phyloP scores from a whole-genome alignment of 2,797 vertebrate species.

The Coregonus ussuriensis region DNA sequence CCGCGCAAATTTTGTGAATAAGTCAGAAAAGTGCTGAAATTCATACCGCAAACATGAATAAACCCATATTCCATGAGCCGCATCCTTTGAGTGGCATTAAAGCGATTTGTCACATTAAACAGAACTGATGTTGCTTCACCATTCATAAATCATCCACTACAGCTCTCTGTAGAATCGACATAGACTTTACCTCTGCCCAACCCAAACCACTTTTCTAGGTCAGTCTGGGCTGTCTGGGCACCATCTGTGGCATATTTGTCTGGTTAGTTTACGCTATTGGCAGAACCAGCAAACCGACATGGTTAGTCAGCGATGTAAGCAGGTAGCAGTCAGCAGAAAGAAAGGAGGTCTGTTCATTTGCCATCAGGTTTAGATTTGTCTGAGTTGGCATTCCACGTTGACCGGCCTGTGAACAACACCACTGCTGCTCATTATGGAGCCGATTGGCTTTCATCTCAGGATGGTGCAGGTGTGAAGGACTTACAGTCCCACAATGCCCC shows the following conservation, averaged over 20 bases:
- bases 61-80: background rate
- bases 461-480: constrained; percentile 48
- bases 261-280: constrained; percentile 19
- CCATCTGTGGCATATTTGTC: background rate
- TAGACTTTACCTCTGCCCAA: constrained; percentile 14
- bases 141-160: background rate
- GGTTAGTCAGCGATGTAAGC: constrained; percentile 39
- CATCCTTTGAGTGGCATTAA: background rate
- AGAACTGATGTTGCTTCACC: background rate
- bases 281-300: background rate
- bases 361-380: constrained; percentile 37
- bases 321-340: constrained; percentile 43
- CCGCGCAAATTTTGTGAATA: constrained; percentile 33
- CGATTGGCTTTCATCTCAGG: constrained; percentile 40
- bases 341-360: constrained; percentile 29
- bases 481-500: constrained; percentile 39
- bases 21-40: constrained; percentile 41
- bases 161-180: background rate
- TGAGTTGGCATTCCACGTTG: constrained; percentile 47
- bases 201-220: constrained; percentile 26
- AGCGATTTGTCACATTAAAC: constrained; percentile 7
- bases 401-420: constrained; percentile 20
- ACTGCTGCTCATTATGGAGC: constrained; percentile 45
- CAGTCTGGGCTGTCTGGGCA: constrained; percentile 18
- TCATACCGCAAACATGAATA: constrained; percentile 38